Percentiles rank a stretch among this genome's conserved stretches.
Conservation (phyloP, 2,888 invertebrate species). For the Thereva nobilitata region DNA sequence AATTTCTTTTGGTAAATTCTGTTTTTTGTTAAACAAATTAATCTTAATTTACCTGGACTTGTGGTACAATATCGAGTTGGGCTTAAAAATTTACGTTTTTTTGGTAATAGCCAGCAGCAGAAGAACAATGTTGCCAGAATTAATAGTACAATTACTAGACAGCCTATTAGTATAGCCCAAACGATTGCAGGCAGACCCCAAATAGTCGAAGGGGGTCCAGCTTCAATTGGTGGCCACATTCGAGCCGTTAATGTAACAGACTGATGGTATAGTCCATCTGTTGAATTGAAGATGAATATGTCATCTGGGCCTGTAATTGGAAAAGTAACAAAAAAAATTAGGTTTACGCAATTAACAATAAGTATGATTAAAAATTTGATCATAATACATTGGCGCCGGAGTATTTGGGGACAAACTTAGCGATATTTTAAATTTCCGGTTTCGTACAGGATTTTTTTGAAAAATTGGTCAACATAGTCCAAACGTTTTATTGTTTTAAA, state of each 20-base stretch:
- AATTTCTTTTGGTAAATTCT: background rate
- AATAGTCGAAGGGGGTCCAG: slow-evolving; percentile 43
- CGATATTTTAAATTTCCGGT: too few relatives aligned
- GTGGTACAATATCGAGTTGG: slow-evolving; percentile 41
- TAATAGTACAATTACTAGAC: slow-evolving; percentile 41
- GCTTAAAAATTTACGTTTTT: slow-evolving; percentile 43
- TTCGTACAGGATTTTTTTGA: too few relatives aligned
- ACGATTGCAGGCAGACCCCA: slow-evolving; percentile 44
- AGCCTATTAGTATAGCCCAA: slow-evolving; percentile 44
- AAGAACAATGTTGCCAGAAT: slow-evolving; percentile 41
- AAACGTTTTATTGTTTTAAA: too few relatives aligned
- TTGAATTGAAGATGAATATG: slow-evolving; percentile 43
- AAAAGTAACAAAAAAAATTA: too few relatives aligned
- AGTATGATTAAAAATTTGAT: too few relatives aligned
- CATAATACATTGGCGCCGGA: too few relatives aligned
- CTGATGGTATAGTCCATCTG: slow-evolving; percentile 50
- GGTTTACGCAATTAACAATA: too few relatives aligned
- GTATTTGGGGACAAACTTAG: too few relatives aligned
- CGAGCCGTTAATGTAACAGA: slow-evolving; percentile 54
- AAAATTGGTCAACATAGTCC: too few relatives aligned
- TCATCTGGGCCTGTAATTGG: slow-evolving; percentile 41
- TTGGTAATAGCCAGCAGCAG: slow-evolving; percentile 44
- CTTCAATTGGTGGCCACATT: slow-evolving; percentile 51
- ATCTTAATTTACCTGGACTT: slow-evolving; percentile 38
- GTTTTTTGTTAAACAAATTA: background rate